These are phyloP conservation scores for Steromphala cineraria DNA, from an alignment of 2,888 invertebrate genomes.

Conservation along the genomic window DNA sequence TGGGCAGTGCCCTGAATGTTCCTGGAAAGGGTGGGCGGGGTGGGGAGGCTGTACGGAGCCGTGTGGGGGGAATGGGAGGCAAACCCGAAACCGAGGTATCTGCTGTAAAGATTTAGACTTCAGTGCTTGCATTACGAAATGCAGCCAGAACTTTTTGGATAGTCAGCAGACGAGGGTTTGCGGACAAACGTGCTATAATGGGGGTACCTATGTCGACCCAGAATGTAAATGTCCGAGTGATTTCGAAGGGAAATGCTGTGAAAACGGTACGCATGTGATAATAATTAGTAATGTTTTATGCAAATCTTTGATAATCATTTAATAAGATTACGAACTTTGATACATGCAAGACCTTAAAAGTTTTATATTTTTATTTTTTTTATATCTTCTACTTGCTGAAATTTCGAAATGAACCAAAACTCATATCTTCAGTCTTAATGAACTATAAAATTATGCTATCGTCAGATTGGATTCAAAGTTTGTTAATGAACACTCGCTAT, in stretches of 20 bases:
- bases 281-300: too few relatives aligned
- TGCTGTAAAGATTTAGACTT: background rate
- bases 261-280: background rate
- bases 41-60: background rate
- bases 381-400: too few relatives aligned
- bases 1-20: background rate
- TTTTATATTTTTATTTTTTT: too few relatives aligned
- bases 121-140: background rate
- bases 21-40: background rate
- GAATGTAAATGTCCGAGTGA: background rate
- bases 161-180: background rate
- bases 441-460: too few relatives aligned
- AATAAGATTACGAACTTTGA: too few relatives aligned
- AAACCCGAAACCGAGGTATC: background rate
- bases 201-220: background rate
- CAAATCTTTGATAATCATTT: too few relatives aligned
- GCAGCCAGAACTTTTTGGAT: background rate
- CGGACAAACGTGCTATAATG: background rate
- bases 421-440: too few relatives aligned
- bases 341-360: too few relatives aligned
- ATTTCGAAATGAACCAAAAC: too few relatives aligned
- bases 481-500: too few relatives aligned
- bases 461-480: too few relatives aligned
- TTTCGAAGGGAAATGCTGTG: background rate
- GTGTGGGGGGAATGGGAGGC: background rate